Percentiles rank a stretch among this genome's conserved stretches.
Conservation (phyloP, 2,888 invertebrate species). For the Therioaphis trifolii region DNA sequence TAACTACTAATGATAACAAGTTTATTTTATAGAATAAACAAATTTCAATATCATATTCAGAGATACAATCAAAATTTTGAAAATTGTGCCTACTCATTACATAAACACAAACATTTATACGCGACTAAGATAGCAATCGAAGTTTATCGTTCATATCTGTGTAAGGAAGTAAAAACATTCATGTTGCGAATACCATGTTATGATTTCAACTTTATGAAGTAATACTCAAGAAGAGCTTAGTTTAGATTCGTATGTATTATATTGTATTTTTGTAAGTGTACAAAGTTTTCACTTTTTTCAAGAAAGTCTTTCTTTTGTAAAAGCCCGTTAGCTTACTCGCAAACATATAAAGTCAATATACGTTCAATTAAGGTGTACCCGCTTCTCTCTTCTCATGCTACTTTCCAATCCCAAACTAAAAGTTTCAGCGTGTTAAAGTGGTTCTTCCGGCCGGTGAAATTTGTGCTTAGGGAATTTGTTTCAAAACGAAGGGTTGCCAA, state of each 20-base stretch:
- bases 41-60: too few species aligned
- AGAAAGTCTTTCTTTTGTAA: slow-evolving; percentile 19
- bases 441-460: slow-evolving; percentile 51
- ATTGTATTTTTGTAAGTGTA: background rate
- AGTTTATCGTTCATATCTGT: too few species aligned
- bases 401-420: slow-evolving; percentile 32
- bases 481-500: slow-evolving; percentile 41
- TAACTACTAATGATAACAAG: too few species aligned
- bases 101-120: too few species aligned
- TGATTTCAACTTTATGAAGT: background rate
- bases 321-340: slow-evolving; percentile 32
- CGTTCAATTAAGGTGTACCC: slow-evolving; percentile 47
- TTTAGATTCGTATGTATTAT: slow-evolving; percentile 5
- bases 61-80: too few species aligned
- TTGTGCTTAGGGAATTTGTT: slow-evolving; percentile 51
- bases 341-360: slow-evolving; percentile 53
- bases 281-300: slow-evolving; percentile 26
- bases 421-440: slow-evolving; percentile 48
- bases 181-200: background rate
- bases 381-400: background rate
- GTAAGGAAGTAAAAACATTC: too few species aligned
- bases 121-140: too few species aligned
- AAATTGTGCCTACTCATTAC: too few species aligned
- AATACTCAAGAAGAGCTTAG: background rate
- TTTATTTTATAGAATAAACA: too few species aligned